Percentiles rank a stretch among this genome's conserved stretches.
phyloP scores from a whole-genome alignment of 2,113 vertebrate species.

The Micronisus gabar region DNA sequence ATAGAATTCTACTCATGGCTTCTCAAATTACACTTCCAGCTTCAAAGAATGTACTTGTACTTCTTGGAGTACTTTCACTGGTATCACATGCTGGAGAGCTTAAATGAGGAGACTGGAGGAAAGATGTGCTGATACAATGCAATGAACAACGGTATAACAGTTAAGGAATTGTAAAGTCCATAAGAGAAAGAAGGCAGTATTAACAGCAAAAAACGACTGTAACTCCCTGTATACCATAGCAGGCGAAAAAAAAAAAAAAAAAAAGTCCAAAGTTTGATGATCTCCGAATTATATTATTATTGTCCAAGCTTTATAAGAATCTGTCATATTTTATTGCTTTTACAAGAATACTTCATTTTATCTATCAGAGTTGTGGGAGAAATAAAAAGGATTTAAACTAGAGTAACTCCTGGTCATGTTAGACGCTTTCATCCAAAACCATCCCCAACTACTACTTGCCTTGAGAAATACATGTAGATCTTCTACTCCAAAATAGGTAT shows the following conservation, averaged over 20 bases:
- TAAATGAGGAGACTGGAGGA: background rate
- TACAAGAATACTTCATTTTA: background rate
- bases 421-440: background rate
- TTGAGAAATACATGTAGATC: background rate
- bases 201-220: background rate
- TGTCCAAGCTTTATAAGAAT: background rate
- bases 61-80: background rate
- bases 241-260: background rate
- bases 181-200: background rate
- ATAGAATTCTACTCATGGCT: slow-evolving; percentile 1
- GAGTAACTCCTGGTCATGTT: background rate
- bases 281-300: background rate
- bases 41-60: background rate
- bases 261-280: background rate
- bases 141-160: background rate
- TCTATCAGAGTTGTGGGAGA: background rate
- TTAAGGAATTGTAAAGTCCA: background rate
- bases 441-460: background rate
- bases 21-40: background rate
- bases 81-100: background rate
- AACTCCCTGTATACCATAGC: background rate
- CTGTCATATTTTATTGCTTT: background rate
- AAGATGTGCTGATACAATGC: background rate
- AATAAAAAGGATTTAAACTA: background rate
- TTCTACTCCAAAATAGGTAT: background rate